Evolutionary conservation across 53 echinoderm and acorn worm species (phyloP).

Genomic region (Stichopus horrens): DNA sequence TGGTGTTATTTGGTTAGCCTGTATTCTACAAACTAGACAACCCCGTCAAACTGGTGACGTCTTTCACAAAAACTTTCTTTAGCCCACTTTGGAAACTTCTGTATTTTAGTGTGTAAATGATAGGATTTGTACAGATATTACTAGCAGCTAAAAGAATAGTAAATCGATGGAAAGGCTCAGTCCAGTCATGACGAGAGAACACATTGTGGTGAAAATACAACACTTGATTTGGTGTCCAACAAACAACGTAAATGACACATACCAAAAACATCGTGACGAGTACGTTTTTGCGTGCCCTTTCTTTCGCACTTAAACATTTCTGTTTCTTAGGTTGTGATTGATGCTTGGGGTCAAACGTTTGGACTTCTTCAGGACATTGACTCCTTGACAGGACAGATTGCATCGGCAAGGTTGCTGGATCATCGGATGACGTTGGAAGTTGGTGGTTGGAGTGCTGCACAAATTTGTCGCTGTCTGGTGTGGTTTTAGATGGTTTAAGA

Average conservation of each 20-base stretch:
- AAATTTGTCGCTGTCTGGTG: too few relatives aligned
- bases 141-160: conserved; percentile 10
- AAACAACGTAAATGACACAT: conserved; percentile 14
- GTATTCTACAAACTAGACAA: too few relatives aligned
- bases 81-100: conserved; percentile 26
- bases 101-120: conserved; percentile 36
- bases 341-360: background rate
- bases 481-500: too few relatives aligned
- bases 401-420: too few relatives aligned
- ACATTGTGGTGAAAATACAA: conserved; percentile 34
- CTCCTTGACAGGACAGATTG: too few relatives aligned
- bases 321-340: background rate
- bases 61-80: background rate
- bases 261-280: conserved; percentile 10
- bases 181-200: conserved; percentile 12
- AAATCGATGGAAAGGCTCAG: conserved; percentile 20
- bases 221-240: conserved; percentile 22
- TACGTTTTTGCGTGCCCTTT: conserved; percentile 8
- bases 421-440: too few relatives aligned
- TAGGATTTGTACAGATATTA: conserved; percentile 23
- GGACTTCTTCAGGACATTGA: too few relatives aligned
- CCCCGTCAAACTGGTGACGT: background rate
- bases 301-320: background rate
- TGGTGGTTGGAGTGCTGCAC: too few relatives aligned
- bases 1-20: too few relatives aligned